Percentiles rank a stretch among this genome's conserved stretches.
Evolutionary conservation across 2,888 invertebrate species (phyloP).

Genomic region (Heliconius sara): DNA sequence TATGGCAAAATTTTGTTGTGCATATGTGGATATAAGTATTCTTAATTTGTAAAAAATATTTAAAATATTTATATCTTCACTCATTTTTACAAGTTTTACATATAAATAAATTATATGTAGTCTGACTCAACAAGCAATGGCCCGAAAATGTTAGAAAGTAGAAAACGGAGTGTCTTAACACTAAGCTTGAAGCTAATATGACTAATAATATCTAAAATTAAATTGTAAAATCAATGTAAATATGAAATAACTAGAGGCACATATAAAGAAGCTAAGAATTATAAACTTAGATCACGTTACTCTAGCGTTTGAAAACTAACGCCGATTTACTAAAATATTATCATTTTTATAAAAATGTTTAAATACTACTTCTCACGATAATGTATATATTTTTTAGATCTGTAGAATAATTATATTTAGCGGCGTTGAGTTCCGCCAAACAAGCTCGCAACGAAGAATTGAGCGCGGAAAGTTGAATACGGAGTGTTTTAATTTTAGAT

Average conservation of each 20-base stretch:
- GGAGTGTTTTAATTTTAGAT: too few species aligned
- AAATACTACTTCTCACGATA: constrained; percentile 3
- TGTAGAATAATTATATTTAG: too few species aligned
- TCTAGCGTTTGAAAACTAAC: constrained; percentile 29
- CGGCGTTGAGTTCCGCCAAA: too few species aligned
- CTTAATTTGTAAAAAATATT: too few species aligned
- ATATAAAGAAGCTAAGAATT: constrained; percentile 7
- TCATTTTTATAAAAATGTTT: constrained; percentile 20
- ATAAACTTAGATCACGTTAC: constrained; percentile 31
- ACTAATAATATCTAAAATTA: background rate
- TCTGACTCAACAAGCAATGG: too few species aligned
- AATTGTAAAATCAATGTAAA: background rate
- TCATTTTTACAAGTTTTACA: too few species aligned
- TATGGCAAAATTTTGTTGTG: background rate
- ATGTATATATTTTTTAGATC: background rate
- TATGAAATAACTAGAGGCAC: background rate
- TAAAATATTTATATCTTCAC: background rate
- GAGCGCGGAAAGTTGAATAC: too few species aligned
- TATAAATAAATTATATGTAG: too few species aligned
- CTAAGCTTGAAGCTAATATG: background rate
- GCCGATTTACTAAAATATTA: constrained; percentile 38
- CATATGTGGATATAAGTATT: background rate
- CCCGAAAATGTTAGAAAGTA: background rate
- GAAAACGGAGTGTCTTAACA: background rate
- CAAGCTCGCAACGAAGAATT: background rate